Evolutionary conservation across 1,140 invertebrate genomes (phyloP).

Genomic region (Pseudomyrmex sp.): DNA sequence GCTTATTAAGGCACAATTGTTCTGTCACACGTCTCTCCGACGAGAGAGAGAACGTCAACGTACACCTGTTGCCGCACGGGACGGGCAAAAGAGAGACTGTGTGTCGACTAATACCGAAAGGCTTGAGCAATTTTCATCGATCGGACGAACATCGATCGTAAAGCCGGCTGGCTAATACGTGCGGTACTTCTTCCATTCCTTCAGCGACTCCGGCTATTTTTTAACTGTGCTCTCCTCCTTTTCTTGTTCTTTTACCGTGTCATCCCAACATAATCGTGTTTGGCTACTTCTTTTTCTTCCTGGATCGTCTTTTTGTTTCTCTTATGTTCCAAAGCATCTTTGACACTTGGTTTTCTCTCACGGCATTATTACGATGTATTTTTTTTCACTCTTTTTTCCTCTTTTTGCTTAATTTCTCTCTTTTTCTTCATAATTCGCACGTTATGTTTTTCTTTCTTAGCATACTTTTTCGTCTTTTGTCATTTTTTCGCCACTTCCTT

Average conservation of each 20-base stretch:
- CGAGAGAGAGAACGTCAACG: constrained; percentile 33
- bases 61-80: constrained; percentile 59
- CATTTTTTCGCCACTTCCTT: constrained; percentile 15
- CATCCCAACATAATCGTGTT: constrained; percentile 42
- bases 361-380: constrained; percentile 48
- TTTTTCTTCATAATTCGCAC: constrained; percentile 4
- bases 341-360: constrained; percentile 35
- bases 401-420: background rate
- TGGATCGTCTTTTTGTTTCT: constrained; percentile 44
- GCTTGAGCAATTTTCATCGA: constrained; percentile 75
- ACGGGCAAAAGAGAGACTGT: constrained; percentile 50
- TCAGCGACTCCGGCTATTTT: background rate
- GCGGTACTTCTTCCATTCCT: constrained; percentile 27
- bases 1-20: constrained; percentile 66
- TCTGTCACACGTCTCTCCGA: constrained; percentile 52
- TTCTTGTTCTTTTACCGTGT: constrained; percentile 38
- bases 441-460: constrained; percentile 14
- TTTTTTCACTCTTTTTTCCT: constrained; percentile 22
- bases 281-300: constrained; percentile 42
- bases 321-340: constrained; percentile 41
- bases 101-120: constrained; percentile 60
- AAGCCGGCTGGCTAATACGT: constrained; percentile 49
- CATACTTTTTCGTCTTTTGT: background rate
- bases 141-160: constrained; percentile 66
- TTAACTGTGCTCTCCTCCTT: background rate